Evolutionary conservation across 2,113 vertebrate species (phyloP).

Genomic region (zebrafish (Danio rerio)): GRCz12tu NC_133187.1:17321001-17321500

Average conservation of each 20-base stretch:
- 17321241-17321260: conserved; percentile 53
- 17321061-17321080: neutral
- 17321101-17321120: neutral
- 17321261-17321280: conserved; percentile 58
- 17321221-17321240: conserved; percentile 70
- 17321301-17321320: conserved; percentile 50
- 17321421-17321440: no score
- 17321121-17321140: conserved; percentile 1
- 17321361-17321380: no score
- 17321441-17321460: no score
- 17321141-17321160: conserved; percentile 26
- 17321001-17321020: neutral
- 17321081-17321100: neutral
- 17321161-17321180: conserved; percentile 37
- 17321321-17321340: neutral
- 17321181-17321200: conserved; percentile 69
- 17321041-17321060: neutral
- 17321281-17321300: conserved; percentile 24
- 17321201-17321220: conserved; percentile 70
- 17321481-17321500: no score
- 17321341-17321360: neutral
- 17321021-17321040: neutral
- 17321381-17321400: no score
- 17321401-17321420: no score
- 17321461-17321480: no score